Conservation (phyloP, 2,797 vertebrate species). For the Micromesistius poutassou region DNA sequence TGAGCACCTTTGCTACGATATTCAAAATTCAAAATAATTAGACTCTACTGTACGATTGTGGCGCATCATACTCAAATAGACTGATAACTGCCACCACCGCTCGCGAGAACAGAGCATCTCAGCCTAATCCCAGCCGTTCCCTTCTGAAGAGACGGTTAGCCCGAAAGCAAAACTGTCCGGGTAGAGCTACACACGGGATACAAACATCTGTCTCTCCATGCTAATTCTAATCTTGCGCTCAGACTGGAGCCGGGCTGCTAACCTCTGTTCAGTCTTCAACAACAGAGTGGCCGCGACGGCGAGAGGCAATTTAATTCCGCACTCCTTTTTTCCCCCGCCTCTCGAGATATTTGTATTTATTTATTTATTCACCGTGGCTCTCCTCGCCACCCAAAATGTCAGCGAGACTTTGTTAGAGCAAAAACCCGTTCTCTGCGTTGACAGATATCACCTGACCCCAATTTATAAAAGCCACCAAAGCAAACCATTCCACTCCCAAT, state of each 20-base stretch:
- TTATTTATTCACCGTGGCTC: conserved; percentile 55
- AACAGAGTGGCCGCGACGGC: conserved; percentile 40
- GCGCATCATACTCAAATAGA: no score
- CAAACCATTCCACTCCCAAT: conserved; percentile 48
- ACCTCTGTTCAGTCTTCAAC: conserved; percentile 63
- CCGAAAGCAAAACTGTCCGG: no score
- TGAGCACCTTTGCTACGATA: no score
- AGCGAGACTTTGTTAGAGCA: conserved; percentile 66
- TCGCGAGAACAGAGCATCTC: no score
- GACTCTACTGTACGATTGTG: no score
- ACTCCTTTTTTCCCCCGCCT: conserved; percentile 36
- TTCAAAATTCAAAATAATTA: no score
- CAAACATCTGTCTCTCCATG: conserved; percentile 45
- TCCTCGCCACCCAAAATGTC: conserved; percentile 62
- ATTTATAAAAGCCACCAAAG: conserved; percentile 62
- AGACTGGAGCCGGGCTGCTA: conserved; percentile 53
- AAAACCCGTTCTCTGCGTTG: conserved; percentile 59
- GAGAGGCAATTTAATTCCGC: conserved; percentile 68
- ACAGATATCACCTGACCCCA: conserved; percentile 73
- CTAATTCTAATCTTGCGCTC: conserved; percentile 58
- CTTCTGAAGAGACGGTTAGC: no score
- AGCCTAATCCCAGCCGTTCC: no score
- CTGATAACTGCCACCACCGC: no score
- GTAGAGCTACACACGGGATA: no score
- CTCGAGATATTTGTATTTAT: conserved; percentile 42